Percentiles rank a stretch among this genome's conserved stretches.
Evolutionary conservation across 2,797 vertebrate species (phyloP).

Genomic region (Etheostoma nigrum): DNA sequence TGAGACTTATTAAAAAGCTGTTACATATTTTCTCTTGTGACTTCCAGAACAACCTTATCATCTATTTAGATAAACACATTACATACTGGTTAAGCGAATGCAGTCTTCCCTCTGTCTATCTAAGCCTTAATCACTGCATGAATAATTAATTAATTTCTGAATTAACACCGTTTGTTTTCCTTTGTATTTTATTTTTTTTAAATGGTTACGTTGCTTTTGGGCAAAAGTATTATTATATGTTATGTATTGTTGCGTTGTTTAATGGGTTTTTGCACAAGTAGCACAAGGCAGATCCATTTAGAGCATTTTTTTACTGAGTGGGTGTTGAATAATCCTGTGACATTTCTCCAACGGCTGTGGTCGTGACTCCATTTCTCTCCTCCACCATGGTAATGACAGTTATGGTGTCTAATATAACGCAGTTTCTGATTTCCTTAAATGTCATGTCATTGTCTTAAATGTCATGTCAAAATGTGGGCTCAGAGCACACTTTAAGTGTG

Average conservation of each 20-base stretch:
- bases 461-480: too few species aligned
- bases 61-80: slow-evolving; percentile 30
- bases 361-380: slow-evolving; percentile 77
- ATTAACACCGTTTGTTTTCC: background rate
- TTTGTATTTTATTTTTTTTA: background rate
- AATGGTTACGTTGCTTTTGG: slow-evolving; percentile 13
- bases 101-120: slow-evolving; percentile 2
- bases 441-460: too few species aligned
- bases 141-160: slow-evolving; percentile 12
- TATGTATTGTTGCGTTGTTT: slow-evolving; percentile 37
- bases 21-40: slow-evolving; percentile 10
- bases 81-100: background rate
- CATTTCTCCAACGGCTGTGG: slow-evolving; percentile 75
- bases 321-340: slow-evolving; percentile 72
- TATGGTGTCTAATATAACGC: slow-evolving; percentile 72
- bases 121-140: background rate
- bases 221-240: slow-evolving; percentile 12
- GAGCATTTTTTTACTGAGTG: slow-evolving; percentile 51
- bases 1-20: slow-evolving; percentile 15
- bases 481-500: slow-evolving; percentile 49
- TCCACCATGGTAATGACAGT: slow-evolving; percentile 74
- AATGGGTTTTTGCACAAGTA: slow-evolving; percentile 53
- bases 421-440: slow-evolving; percentile 70
- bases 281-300: slow-evolving; percentile 48
- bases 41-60: slow-evolving; percentile 13